Conservation (phyloP, 2,888 invertebrate species). For the Rhagophthalmus giganteus region DNA sequence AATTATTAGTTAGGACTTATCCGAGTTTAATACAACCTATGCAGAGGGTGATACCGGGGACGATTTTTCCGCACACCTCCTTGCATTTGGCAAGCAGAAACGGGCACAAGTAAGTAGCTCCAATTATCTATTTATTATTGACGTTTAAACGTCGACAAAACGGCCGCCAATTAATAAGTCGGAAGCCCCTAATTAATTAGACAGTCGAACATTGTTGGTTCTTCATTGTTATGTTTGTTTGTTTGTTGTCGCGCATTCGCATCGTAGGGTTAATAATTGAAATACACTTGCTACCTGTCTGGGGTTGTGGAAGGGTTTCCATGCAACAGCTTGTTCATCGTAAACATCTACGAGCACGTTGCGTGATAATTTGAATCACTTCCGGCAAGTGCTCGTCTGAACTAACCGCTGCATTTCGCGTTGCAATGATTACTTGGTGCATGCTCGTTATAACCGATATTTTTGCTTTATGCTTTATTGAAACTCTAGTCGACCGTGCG, state of each 20-base stretch:
- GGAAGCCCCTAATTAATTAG: constrained; percentile 17
- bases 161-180: constrained; percentile 14
- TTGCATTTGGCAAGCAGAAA: constrained; percentile 93
- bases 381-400: constrained; percentile 10
- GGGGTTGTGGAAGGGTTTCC: constrained; percentile 42
- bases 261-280: constrained; percentile 37
- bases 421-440: not conserved
- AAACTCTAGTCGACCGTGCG: not conserved
- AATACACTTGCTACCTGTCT: constrained; percentile 33
- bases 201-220: not conserved
- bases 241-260: constrained; percentile 31
- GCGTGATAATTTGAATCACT: constrained; percentile 19
- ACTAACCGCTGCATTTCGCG: constrained; percentile 7
- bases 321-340: constrained; percentile 53
- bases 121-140: not conserved
- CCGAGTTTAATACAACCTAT: constrained; percentile 79
- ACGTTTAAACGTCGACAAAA: too few relatives aligned
- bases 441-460: not conserved
- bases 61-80: constrained; percentile 74
- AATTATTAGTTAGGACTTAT: constrained; percentile 79
- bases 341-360: constrained; percentile 38
- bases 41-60: constrained; percentile 60
- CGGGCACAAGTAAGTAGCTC: constrained; percentile 77
- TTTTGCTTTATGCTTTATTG: not conserved
- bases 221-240: not conserved